Percentiles rank a stretch among this genome's conserved stretches.
phyloP scores from a whole-genome alignment of 2,888 invertebrate genomes.

The Drosophila imparisetae region DNA sequence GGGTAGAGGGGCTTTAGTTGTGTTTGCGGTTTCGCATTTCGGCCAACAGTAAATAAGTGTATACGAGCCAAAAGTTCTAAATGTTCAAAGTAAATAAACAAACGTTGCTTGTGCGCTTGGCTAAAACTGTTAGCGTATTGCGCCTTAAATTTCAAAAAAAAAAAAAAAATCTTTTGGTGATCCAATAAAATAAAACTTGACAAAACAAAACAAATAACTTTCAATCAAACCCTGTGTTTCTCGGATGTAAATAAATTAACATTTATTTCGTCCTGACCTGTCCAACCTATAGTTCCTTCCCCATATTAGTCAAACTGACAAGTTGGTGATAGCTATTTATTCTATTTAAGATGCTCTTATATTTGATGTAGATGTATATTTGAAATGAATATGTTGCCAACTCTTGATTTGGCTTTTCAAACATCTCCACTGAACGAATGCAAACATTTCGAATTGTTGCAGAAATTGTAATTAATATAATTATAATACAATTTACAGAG shows the following conservation, averaged over 20 bases:
- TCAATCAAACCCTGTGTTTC: conserved; percentile 52
- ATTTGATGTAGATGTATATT: not conserved
- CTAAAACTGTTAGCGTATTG: conserved; percentile 40
- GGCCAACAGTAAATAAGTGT: conserved; percentile 71
- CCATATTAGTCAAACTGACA: not conserved
- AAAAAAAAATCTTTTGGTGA: conserved; percentile 50
- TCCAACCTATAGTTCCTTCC: not conserved
- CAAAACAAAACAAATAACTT: conserved; percentile 59
- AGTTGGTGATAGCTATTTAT: not conserved
- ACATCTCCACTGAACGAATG: not conserved
- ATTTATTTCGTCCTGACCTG: conserved; percentile 2
- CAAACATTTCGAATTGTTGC: not conserved
- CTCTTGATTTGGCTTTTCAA: not conserved
- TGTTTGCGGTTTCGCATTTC: conserved; percentile 75
- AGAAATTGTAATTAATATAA: not conserved
- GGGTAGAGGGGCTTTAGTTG: conserved; percentile 39
- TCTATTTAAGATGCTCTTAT: not conserved
- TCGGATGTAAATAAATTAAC: conserved; percentile 49
- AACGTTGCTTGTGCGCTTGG: conserved; percentile 32
- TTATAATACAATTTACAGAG: not conserved
- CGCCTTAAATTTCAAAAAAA: conserved; percentile 34
- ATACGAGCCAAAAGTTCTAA: conserved; percentile 48
- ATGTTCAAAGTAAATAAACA: conserved; percentile 73
- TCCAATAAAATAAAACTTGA: conserved; percentile 54
- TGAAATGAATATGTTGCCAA: not conserved